Base-by-base conservation (phyloP, 2,797 vertebrate genomes). In the Carapus acus region DNA sequence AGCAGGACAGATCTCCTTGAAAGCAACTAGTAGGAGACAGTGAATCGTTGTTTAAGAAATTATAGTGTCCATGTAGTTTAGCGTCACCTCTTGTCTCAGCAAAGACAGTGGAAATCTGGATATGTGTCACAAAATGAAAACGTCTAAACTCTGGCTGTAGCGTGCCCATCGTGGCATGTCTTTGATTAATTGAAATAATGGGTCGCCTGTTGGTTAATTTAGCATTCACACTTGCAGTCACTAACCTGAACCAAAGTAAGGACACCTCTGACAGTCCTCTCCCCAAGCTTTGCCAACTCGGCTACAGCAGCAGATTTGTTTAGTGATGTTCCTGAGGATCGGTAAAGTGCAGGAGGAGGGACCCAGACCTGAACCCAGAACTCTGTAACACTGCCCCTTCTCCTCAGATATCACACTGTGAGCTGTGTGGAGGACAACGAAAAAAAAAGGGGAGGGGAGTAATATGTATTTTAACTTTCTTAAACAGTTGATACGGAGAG, bases 261-360 rank as follows among this genome's bases (percentile, higher is more conserved):
- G 96, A 51, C 96, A 99, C 2, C 86, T 80, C 74, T 92, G 87
- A n/a, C 96, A 99, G 54, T 62, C 54, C 19, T 67, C 63, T 0
- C 96, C 96, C 96, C 96, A 99, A 23, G 91, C 94, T 73, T 96
- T 96, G 23, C 96, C 96, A 0, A 99, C 94, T 0, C 94, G 91
- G 73, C 95, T 98, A 85, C 96, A 99, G 87, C 96, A 99, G 83
- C 96, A 98, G 78, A 98, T 97, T 83, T 97, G 96, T 73, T 93
- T 97, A 69, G 94, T 98, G 89, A 99, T 96, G 83, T 62, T 88
- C 67, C 88, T 90, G 42, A 90, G 81, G 60, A 98, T 91, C 37
- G 93, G 94, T 65, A 97, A 74, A 17, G 91, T 80, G 65, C 96
- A 98, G 49, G 83, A 56, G 0, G 83, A 81, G 0, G 74, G 79